These are phyloP conservation scores for Phocides pigmalion DNA, from an alignment of 1,140 invertebrate genomes.

Conservation along the genomic window DNA sequence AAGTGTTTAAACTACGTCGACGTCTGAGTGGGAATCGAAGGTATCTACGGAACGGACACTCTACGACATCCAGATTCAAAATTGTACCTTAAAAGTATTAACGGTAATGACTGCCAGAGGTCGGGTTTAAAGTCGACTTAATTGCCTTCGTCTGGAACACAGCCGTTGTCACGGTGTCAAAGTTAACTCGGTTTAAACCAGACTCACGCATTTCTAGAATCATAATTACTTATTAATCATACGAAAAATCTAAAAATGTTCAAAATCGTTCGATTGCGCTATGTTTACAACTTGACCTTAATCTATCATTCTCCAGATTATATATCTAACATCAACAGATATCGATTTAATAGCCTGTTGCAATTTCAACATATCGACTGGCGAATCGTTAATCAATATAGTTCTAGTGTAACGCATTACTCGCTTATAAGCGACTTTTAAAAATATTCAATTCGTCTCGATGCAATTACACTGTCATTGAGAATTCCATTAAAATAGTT, in stretches of 20 bases:
- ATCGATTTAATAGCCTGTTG: too few species aligned
- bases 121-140: slow-evolving; percentile 26
- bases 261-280: slow-evolving; percentile 58
- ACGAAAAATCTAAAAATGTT: slow-evolving; percentile 43
- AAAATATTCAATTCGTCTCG: too few species aligned
- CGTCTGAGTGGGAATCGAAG: slow-evolving; percentile 42
- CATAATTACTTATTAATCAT: neutral
- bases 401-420: too few species aligned
- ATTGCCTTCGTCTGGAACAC: slow-evolving; percentile 6
- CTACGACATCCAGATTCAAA: slow-evolving; percentile 61
- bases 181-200: slow-evolving; percentile 21
- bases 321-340: too few species aligned
- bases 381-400: too few species aligned
- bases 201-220: slow-evolving; percentile 2
- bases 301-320: too few species aligned
- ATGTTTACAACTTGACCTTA: slow-evolving; percentile 33
- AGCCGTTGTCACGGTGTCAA: too few species aligned
- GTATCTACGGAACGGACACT: slow-evolving; percentile 53
- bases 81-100: slow-evolving; percentile 37
- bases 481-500: too few species aligned
- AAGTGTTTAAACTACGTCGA: slow-evolving; percentile 55
- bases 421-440: too few species aligned
- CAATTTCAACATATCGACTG: too few species aligned
- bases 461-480: too few species aligned
- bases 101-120: slow-evolving; percentile 4